Conservation (phyloP, 2,113 vertebrate species). For the Natator depressus region DNA sequence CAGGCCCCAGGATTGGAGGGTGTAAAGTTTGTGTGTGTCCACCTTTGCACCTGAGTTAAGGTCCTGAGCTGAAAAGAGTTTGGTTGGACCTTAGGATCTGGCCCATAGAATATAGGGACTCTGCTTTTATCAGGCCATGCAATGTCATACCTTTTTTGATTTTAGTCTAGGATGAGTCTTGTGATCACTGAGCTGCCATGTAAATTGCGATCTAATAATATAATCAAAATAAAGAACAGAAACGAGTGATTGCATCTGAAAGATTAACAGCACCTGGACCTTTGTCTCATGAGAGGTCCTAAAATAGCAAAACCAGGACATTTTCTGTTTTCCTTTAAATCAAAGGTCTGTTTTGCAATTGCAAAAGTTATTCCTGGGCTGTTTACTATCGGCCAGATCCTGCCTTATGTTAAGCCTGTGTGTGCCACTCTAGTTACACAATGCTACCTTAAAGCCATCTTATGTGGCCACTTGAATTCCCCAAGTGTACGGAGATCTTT, state of each 20-base stretch:
- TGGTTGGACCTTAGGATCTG: not conserved
- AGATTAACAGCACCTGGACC: not conserved
- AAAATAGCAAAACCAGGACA: not conserved
- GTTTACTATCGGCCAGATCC: not conserved
- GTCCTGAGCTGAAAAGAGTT: not conserved
- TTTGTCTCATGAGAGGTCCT: not conserved
- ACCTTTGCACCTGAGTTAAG: accelerated
- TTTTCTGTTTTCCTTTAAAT: not conserved
- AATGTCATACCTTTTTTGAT: not conserved
- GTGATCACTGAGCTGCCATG: not conserved
- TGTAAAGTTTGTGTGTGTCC: accelerated
- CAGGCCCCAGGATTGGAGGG: not conserved
- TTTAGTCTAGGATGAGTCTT: not conserved
- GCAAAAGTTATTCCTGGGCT: not conserved
- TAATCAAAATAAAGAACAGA: not conserved
- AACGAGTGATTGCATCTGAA: not conserved
- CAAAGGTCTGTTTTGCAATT: not conserved
- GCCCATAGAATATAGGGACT: not conserved
- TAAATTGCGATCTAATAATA: not conserved
- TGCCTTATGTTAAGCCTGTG: not conserved
- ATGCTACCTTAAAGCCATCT: not conserved
- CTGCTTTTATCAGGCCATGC: not conserved
- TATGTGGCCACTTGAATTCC: not conserved
- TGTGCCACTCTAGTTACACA: not conserved
- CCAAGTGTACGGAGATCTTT: not conserved